A percentile compares a stretch with the other conserved stretches of the same genome.
Evolutionary conservation across 2,888 invertebrate species (phyloP).

Genomic region (Agrochola circellaris): DNA sequence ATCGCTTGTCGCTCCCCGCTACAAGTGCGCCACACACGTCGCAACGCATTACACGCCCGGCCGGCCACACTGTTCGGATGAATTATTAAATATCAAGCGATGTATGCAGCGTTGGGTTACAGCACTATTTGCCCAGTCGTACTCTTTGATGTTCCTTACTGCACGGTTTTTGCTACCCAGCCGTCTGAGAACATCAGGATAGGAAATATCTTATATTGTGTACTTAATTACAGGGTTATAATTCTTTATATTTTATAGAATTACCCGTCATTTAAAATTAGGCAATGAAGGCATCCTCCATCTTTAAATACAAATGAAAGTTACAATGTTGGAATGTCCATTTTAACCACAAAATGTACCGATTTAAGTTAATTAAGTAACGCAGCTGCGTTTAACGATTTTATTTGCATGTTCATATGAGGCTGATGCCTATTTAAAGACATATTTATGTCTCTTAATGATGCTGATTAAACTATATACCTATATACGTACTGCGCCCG

Average conservation of each 20-base stretch:
- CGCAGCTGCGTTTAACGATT: slow-evolving; percentile 41
- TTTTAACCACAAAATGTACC: slow-evolving; percentile 14
- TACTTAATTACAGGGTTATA: slow-evolving; percentile 16
- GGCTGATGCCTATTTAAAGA: slow-evolving; percentile 33
- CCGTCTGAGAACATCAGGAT: slow-evolving; percentile 15
- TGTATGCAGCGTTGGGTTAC: slow-evolving; percentile 77
- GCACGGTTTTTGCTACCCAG: slow-evolving; percentile 37
- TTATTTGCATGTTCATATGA: slow-evolving; percentile 53
- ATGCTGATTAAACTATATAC: slow-evolving; percentile 30
- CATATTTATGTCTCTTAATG: slow-evolving; percentile 37
- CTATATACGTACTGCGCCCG: neutral
- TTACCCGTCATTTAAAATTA: neutral
- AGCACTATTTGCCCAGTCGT: slow-evolving; percentile 47
- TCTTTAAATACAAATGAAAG: slow-evolving; percentile 22
- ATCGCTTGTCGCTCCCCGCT: slow-evolving; percentile 62
- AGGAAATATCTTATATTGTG: slow-evolving; percentile 24
- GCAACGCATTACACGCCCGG: slow-evolving; percentile 82
- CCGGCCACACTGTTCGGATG: slow-evolving; percentile 80
- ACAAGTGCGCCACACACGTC: slow-evolving; percentile 72
- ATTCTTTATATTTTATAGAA: neutral
- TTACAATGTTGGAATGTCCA: slow-evolving; percentile 25
- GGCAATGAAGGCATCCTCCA: neutral
- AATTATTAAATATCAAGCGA: slow-evolving; percentile 85
- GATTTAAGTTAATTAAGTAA: slow-evolving; percentile 45
- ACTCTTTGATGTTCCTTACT: slow-evolving; percentile 52